Evolutionary conservation across 2,797 vertebrate genomes (phyloP), one percentile per base, ranked within the genome.

Genomic region (Dendrocincla tyrannina): DNA sequence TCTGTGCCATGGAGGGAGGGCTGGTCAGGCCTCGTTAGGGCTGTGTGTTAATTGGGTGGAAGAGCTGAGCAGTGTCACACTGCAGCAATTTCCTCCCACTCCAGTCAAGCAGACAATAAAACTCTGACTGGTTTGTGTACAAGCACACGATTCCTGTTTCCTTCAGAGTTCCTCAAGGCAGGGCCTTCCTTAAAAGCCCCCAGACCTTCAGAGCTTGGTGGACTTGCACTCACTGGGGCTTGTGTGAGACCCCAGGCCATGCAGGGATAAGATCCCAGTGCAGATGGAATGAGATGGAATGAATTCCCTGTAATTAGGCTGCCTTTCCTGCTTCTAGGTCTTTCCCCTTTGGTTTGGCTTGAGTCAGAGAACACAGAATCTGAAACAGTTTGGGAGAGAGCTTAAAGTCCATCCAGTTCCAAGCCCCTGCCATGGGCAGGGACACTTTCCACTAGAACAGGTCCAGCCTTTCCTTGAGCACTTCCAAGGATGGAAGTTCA

Each of bases 291-390:
- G n/a, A 13, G 13, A 46, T 30, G 3, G 13, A 70, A 46, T 27
- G 0, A 17, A 42, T 70, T 42, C 4, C 5, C 0, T 12, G 13
- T 42, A 8, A 1, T 28, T 42, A 5, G 2, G 1, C 49, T 63
- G n/a, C 39, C 20, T 66, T 47, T 68, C 10, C 63, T 28, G 19
- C 5, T 28, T 30, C 16, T 27, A 17, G 42, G 19, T 17, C 9
- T 30, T 62, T 3, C 17, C 22, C 35, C 30, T 49, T 58, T 35
- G 18, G 2, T 2, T 2, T 17, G 37, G 42, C 37, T 83, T 62
- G 66, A 46, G 12, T 53, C 66, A 64, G 47, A 33, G 18, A 69
- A 10, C 5, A 8, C 5, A 23, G 30, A 63, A 17, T 69, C 2
- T 11, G n/a, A 42, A 56, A 63, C 55, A 49, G 20, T 68, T n/a